Percentiles rank a stretch among this genome's conserved stretches.
These are phyloP conservation scores for Hirudo medicinalis DNA, from an alignment of 1,140 invertebrate species.

Conservation along the genomic window DNA sequence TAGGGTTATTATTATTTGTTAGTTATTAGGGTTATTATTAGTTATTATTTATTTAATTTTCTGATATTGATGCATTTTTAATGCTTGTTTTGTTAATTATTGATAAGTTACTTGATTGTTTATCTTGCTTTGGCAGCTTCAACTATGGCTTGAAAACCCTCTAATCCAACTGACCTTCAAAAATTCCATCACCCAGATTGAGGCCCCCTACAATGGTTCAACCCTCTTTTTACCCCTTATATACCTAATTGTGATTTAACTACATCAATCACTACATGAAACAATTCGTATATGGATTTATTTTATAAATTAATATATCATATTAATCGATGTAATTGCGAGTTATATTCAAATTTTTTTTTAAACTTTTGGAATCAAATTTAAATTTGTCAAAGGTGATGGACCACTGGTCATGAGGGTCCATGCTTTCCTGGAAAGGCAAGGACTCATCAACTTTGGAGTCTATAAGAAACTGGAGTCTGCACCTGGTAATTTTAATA, in stretches of 20 bases:
- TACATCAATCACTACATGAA: too few species aligned
- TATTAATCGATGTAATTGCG: too few species aligned
- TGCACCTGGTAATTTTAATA: conserved; percentile 31
- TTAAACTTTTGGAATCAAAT: background rate
- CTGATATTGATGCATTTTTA: background rate
- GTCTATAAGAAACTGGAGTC: conserved; percentile 73
- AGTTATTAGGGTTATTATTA: too few species aligned
- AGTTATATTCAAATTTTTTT: background rate
- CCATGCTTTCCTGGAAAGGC: conserved; percentile 81
- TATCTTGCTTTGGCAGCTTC: conserved; percentile 49
- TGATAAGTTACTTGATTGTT: background rate
- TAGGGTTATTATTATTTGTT: too few species aligned
- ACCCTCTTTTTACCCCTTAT: background rate
- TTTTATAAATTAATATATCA: too few species aligned
- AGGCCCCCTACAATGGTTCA: conserved; percentile 67
- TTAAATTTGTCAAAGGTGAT: conserved; percentile 46
- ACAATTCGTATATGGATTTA: too few species aligned
- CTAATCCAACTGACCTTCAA: conserved; percentile 78
- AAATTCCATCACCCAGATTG: conserved; percentile 63
- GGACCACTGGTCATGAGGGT: conserved; percentile 64
- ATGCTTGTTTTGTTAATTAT: background rate
- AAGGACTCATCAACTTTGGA: conserved; percentile 97
- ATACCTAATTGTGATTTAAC: too few species aligned
- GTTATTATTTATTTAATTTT: too few species aligned
- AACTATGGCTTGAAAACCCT: conserved; percentile 91